These are phyloP conservation scores for Bhutanitis thaidina DNA, from an alignment of 2,888 invertebrate genomes.

Conservation along the genomic window DNA sequence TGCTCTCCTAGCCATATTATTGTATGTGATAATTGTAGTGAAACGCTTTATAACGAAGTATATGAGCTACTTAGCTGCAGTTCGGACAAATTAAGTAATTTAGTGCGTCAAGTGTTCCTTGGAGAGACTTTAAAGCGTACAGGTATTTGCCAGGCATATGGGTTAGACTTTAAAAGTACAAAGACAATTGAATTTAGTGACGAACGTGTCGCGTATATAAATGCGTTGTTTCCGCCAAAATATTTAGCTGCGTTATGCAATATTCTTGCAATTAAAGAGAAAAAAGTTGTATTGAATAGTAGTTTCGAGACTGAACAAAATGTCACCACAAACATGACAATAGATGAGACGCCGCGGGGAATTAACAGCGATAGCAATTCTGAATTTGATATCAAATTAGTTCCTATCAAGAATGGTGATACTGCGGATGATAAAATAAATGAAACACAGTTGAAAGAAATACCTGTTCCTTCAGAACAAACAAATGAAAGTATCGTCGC, in stretches of 20 bases:
- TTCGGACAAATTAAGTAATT: constrained; percentile 77
- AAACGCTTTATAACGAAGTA: constrained; percentile 84
- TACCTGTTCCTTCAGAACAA: constrained; percentile 38
- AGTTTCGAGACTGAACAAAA: constrained; percentile 78
- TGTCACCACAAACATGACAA: constrained; percentile 66
- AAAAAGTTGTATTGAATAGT: constrained; percentile 83
- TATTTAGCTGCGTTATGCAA: constrained; percentile 90
- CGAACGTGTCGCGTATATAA: constrained; percentile 78
- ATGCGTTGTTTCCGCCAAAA: constrained; percentile 82
- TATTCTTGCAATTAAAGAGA: constrained; percentile 83
- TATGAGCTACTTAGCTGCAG: constrained; percentile 88
- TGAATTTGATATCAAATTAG: constrained; percentile 58
- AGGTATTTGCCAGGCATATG: constrained; percentile 80
- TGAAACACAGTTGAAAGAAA: constrained; percentile 53
- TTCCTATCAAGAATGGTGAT: constrained; percentile 51
- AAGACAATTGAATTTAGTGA: constrained; percentile 71
- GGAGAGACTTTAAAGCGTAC: constrained; percentile 81
- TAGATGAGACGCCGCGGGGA: constrained; percentile 55
- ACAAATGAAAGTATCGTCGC: constrained; percentile 40
- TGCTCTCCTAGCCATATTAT: constrained; percentile 87
- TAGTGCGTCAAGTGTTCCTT: constrained; percentile 82
- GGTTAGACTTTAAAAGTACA: constrained; percentile 82
- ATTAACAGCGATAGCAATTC: constrained; percentile 51
- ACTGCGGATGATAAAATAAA: constrained; percentile 54
- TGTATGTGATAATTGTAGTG: constrained; percentile 87